A percentile compares a stretch with the other conserved stretches of the same genome.
These are phyloP conservation scores for Eupeodes corollae DNA, from an alignment of 1,140 invertebrate genomes.

Conservation along the genomic window DNA sequence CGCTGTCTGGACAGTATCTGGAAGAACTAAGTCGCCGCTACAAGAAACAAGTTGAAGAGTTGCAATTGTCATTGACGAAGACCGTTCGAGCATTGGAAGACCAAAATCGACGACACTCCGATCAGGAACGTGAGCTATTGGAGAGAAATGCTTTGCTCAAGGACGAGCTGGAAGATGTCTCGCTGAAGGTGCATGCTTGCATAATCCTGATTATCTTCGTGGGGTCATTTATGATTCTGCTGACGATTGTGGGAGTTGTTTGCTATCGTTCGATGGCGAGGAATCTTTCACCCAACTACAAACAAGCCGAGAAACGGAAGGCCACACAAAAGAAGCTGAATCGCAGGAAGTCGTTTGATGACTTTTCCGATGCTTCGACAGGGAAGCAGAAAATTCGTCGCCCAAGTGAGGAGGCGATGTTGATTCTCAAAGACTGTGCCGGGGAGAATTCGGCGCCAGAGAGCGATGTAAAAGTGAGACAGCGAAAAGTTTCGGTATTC, in stretches of 20 bases:
- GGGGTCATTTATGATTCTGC: constrained; percentile 25
- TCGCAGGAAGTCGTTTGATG: constrained; percentile 49
- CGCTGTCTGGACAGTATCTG: constrained; percentile 86
- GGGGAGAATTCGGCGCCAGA: constrained; percentile 25
- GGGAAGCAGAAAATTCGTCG: constrained; percentile 46
- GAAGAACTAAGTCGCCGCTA: constrained; percentile 89
- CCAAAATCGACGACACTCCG: constrained; percentile 55
- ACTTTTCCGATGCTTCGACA: constrained; percentile 40
- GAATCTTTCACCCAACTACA: constrained; percentile 7
- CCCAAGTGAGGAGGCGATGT: constrained; percentile 66
- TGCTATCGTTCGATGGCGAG: constrained; percentile 24
- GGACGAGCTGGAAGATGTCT: constrained; percentile 49
- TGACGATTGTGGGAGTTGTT: constrained; percentile 24
- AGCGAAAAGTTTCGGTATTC: constrained; percentile 24
- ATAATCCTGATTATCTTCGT: constrained; percentile 28
- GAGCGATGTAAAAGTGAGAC: constrained; percentile 3
- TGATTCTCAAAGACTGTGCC: constrained; percentile 40
- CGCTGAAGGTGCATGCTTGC: constrained; percentile 26
- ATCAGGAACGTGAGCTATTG: constrained; percentile 52
- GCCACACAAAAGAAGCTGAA: constrained; percentile 18
- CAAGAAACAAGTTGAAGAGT: constrained; percentile 92
- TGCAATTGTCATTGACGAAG: constrained; percentile 75
- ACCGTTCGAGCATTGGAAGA: constrained; percentile 64
- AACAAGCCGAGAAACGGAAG: not conserved
- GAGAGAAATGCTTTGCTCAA: constrained; percentile 49